Conservation (phyloP, 2,113 vertebrate species). For the Callionymus lyra region DNA sequence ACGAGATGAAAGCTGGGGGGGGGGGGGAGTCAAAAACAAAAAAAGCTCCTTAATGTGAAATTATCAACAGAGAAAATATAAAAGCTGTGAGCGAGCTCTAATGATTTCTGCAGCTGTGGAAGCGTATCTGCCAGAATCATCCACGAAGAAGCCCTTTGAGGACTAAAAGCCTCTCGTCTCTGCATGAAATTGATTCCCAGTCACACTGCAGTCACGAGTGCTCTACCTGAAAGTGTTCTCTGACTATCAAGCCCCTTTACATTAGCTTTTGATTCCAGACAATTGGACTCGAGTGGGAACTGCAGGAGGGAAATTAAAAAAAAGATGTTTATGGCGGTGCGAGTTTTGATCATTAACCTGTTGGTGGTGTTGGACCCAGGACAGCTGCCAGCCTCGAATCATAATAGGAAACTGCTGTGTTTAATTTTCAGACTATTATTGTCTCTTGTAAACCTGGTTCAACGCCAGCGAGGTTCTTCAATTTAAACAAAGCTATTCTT, state of each 20-base stretch:
- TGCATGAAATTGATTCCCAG: slow-evolving; percentile 41
- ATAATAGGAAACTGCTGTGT: too few relatives aligned
- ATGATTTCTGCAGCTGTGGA: slow-evolving; percentile 57
- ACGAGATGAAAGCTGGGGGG: slow-evolving; percentile 31
- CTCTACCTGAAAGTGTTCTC: slow-evolving; percentile 33
- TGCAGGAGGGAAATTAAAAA: slow-evolving; percentile 8
- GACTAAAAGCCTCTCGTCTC: slow-evolving; percentile 44
- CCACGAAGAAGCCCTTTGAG: slow-evolving; percentile 39
- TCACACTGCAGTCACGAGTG: slow-evolving; percentile 31
- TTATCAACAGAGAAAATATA: slow-evolving; percentile 32
- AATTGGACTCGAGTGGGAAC: slow-evolving; percentile 1
- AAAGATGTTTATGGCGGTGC: slow-evolving; percentile 10
- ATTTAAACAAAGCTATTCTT: too few relatives aligned
- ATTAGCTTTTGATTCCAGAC: slow-evolving; percentile 11
- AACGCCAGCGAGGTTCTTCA: too few relatives aligned
- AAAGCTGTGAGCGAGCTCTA: slow-evolving; percentile 26
- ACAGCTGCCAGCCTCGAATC: too few relatives aligned
- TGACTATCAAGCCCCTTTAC: slow-evolving; percentile 22
- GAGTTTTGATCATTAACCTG: slow-evolving; percentile 34
- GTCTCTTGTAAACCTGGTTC: too few relatives aligned
- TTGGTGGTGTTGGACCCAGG: slow-evolving; percentile 7
- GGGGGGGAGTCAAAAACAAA: slow-evolving; percentile 19
- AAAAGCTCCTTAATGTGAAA: slow-evolving; percentile 24
- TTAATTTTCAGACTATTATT: too few relatives aligned
- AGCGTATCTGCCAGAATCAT: slow-evolving; percentile 46